Evolutionary conservation across 2,888 invertebrate species (phyloP), one percentile per base, ranked within the genome.

Genomic region (Aphodius sticticus): DNA sequence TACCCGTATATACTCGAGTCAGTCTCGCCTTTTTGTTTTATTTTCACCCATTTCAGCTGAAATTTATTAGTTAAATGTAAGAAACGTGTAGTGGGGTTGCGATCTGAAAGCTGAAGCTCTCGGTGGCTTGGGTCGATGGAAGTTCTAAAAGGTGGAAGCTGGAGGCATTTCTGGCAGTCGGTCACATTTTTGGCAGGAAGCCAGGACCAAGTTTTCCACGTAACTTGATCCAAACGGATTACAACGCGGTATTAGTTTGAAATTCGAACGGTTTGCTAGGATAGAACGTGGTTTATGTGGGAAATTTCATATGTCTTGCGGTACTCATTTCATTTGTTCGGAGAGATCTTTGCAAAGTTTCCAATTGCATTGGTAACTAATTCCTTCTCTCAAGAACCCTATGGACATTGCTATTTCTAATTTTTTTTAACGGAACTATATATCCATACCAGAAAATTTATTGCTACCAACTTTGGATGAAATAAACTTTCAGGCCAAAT

Each of bases 41-140:
- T 53, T 53, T 53, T 12, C 53, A 1, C 12, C 53, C 53, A 53
- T 53, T 53, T 53, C 53, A 7, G 53, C 53, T 0, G 53, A 53
- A 53, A 53, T 53, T 53, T 53, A 53, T 53, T 53, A 53, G 53
- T 53, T 53, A 53, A 53, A 53, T 53, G 53, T 53, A 53, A 53
- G 53, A 53, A 53, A 53, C 53, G 53, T 53, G 53, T 53, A 53
- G 2, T 53, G 12, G 53, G 53, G 12, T 53, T 53, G 1, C 53
- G 53, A 53, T 53, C 53, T 53, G 12, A 53, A 53, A 53, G 7
- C 53, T 5, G 53, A 1, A 9, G 9, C 2, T 53, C 4, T 12
- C 53, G 53, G n/a, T n/a, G n/a, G n/a, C n/a, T n/a, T n/a, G n/a
- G 9, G 9, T 53, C 9, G 53, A 53, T 53, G 53, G 12, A 53